Base-by-base conservation (phyloP, 2,888 invertebrate species). In the Iphiclides podalirius region DNA sequence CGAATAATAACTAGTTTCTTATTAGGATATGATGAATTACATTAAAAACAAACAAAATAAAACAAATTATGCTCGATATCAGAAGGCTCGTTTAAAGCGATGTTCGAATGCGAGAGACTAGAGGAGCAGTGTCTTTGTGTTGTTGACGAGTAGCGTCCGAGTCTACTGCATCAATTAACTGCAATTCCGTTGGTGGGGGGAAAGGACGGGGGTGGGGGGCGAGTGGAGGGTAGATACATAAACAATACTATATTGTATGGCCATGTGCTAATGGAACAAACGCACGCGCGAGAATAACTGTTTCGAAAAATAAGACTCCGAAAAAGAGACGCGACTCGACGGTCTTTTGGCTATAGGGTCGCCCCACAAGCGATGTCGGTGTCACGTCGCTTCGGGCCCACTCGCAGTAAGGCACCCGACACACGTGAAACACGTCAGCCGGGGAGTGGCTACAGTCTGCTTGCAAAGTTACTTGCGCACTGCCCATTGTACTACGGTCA, bases 101-200 rank as follows among this genome's bases (percentile, higher is more conserved):
- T 75, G 71, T 75, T 72, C 75, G 81, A 80, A 81, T 78, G 85
- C 86, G 82, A 79, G 79, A 84, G 88, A 88, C 88, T 88, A 88
- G 88, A 86, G 79, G 79, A 82, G 85, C 81, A 77, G 76, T 77
- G 77, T 79, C 66, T 74, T 31, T 72, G 76, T 74, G 74, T 66
- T 70, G 74, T 75, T 71, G 74, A 79, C 75, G 75, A 76, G 79
- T 78, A 75, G 82, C 68, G 67, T 59, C 65, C 65, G 85, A 86
- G 86, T 87, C 87, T 82, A 86, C 84, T 87, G 86, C 87, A 86
- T 86, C 87, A 86, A 86, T 86, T 84, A 84, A 79, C 84, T 76
- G 81, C 50, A 50, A 35, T 36, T 40, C 16, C 50, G 50, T 75
- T 73, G 79, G 77, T 73, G 83, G 81, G 69, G 61, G 20, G 75